Percentiles rank a stretch among this genome's conserved stretches.
phyloP scores from a whole-genome alignment of 2,797 vertebrate species.

The Onychomys arenicola region DNA sequence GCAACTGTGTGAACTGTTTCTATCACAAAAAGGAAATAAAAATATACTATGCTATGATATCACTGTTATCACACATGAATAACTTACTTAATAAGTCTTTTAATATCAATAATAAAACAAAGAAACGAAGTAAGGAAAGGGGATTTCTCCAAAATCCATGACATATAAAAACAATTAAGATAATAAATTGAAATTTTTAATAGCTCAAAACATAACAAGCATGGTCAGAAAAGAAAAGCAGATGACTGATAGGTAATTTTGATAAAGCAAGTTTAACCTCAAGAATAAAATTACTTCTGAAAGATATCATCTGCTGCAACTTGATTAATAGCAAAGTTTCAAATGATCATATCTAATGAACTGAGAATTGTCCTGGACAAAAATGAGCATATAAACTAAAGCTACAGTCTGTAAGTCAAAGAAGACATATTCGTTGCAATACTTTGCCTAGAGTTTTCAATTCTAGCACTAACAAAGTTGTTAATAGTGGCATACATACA shows the following conservation, averaged over 20 bases:
- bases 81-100: background rate
- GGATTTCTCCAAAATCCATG: background rate
- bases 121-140: background rate
- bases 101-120: background rate
- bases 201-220: background rate
- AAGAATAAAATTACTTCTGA: background rate
- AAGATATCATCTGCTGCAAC: background rate
- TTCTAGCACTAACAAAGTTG: background rate
- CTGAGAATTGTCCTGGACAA: background rate
- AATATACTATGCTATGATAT: background rate
- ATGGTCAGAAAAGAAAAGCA: background rate
- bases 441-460: background rate
- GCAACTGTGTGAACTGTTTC: background rate
- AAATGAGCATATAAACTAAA: background rate
- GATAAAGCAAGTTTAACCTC: background rate
- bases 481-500: background rate
- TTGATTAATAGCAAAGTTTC: background rate
- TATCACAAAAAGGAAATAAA: conserved; percentile 35
- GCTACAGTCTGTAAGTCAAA: background rate
- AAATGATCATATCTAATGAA: background rate
- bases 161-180: background rate
- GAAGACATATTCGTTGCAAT: background rate
- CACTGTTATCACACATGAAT: conserved; percentile 31
- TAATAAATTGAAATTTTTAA: background rate
- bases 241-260: background rate